Conservation (phyloP, 2,113 vertebrate genomes). For the Mustela nigripes region DNA sequence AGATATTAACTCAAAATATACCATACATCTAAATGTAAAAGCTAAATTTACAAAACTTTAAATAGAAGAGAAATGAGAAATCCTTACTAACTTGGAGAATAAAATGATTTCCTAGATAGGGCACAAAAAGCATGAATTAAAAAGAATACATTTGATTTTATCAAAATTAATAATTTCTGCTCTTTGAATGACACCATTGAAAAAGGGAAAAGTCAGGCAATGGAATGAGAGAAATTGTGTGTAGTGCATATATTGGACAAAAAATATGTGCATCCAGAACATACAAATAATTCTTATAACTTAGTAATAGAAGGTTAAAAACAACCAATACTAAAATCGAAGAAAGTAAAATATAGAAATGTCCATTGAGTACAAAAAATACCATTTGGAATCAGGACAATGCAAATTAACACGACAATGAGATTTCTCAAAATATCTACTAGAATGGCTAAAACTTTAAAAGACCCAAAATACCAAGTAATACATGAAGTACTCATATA, state of each 20-base stretch:
- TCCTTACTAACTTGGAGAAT: background rate
- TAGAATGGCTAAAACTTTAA: background rate
- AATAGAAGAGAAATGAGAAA: constrained; percentile 41
- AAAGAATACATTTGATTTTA: background rate
- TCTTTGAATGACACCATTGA: background rate
- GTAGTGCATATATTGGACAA: background rate
- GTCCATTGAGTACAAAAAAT: background rate
- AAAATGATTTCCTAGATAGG: background rate
- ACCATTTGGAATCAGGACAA: background rate
- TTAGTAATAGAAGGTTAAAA: background rate
- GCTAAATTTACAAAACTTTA: background rate
- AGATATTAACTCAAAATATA: background rate
- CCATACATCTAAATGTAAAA: background rate
- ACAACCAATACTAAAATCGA: background rate
- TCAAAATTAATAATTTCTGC: background rate
- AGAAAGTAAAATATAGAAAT: background rate
- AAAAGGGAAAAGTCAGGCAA: background rate
- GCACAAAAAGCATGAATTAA: background rate
- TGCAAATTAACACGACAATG: background rate
- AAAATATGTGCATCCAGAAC: background rate
- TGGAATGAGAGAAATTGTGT: background rate
- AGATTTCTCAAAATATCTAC: background rate
- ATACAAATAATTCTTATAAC: background rate
- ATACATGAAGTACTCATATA: background rate
- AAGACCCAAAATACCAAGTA: background rate